phyloP scores from a whole-genome alignment of 64 coral and sea anemone species.

The Exaiptasia diaphana region DNA sequence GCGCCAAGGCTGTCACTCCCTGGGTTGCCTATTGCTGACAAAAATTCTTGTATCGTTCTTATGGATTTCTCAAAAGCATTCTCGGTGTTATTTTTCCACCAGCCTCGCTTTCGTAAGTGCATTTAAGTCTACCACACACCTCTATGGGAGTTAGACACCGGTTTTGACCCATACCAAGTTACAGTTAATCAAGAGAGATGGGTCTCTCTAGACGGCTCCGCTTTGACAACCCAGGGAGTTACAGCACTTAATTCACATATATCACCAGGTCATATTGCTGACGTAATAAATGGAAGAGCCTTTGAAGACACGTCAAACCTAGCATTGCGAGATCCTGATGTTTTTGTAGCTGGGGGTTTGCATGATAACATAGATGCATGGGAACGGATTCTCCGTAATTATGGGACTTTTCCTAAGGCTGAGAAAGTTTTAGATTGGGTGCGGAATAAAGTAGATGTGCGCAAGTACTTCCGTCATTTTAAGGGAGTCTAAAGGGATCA shows the following conservation, averaged over 20 bases:
- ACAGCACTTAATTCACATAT: conserved; percentile 13
- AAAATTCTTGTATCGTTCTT: no score
- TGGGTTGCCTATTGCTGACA: background rate
- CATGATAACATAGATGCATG: background rate
- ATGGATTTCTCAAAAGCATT: background rate
- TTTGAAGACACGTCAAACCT: background rate
- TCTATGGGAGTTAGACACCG: background rate
- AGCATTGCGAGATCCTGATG: background rate
- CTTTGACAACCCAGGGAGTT: conserved; percentile 3
- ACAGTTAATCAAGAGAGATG: background rate
- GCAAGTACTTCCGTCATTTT: background rate
- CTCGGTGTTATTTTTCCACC: background rate
- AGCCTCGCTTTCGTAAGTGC: background rate
- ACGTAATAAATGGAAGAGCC: background rate
- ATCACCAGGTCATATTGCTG: background rate
- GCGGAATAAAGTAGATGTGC: background rate
- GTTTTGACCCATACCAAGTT: background rate
- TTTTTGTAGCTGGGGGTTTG: background rate
- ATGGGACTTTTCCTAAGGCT: background rate
- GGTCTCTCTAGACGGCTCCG: background rate
- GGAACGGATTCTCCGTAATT: background rate
- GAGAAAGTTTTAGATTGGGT: conserved; percentile 7
- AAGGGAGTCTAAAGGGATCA: background rate
- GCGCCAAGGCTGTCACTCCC: background rate
- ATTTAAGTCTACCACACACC: background rate